Base-by-base conservation (phyloP, 2,113 vertebrate genomes). In the Tragelaphus buxtoni region DNA sequence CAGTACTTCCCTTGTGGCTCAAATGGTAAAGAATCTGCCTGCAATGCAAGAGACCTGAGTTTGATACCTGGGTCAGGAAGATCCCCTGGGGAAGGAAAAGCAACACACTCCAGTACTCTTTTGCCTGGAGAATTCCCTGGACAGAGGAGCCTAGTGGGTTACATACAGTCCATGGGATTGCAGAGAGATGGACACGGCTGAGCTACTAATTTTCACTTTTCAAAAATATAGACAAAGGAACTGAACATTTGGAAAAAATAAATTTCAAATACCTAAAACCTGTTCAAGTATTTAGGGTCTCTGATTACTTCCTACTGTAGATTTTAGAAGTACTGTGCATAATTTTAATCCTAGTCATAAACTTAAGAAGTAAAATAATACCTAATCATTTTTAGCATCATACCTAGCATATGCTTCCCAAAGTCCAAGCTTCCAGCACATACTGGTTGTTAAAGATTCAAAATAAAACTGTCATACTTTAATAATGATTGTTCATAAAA, bases 341-440 rank as follows among this genome's bases (percentile, higher is more conserved):
- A 47, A 81, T 58, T 80, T 94, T 81, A 94, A 47, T 72, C 14
- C 7, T 5, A 87, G 55, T 87, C 45, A 79, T 63, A 55, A 74
- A 87, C 30, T 93, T 90, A 76, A 87, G 61, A 80, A 80, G n/a
- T 45, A 93, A 97, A 96, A 94, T 81, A 96, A 80, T 49, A 94
- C 22, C 26, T 93, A 80, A 83, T 55, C 74, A 82, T 45, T 95
- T 85, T 76, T 58, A 42, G 72, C 42, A 93, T 82, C 60, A 88
- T 22, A 82, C 42, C 12, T 76, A 77, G 18, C 72, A 20, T 30
- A 61, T 39, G 51, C 18, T 63, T 90, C 61, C 42, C 30, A 42
- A 95, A 87, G 63, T 90, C 90, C 74, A 90, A 88, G 74, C 39
- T 90, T 93, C 13, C 17, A 93, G 49, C 4, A 93, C 24, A 92